Percentiles rank a stretch among this genome's conserved stretches.
Evolutionary conservation across 37 sponge, comb jelly and placozoan genomes (phyloP).

Genomic region (Halisarca cf. caerulea): DNA sequence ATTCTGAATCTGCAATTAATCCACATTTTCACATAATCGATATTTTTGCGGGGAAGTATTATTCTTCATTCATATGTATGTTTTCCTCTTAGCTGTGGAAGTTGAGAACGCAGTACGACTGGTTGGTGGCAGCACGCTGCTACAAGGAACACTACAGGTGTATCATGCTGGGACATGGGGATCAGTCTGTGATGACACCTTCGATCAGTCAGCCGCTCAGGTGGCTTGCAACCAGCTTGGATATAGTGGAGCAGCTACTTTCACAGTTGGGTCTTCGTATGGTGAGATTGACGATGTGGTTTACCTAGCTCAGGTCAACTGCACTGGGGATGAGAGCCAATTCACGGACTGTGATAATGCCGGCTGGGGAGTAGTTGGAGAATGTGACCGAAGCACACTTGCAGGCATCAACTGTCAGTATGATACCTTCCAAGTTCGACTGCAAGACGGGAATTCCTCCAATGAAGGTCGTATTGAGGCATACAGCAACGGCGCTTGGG

Average conservation of each 20-base stretch:
- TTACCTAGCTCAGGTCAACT: neutral
- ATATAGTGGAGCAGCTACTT: neutral
- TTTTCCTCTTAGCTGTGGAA: no score
- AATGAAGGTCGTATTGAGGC: slow-evolving; percentile 43
- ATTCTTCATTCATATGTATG: no score
- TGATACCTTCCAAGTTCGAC: no score
- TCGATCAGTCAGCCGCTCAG: neutral
- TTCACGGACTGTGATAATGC: slow-evolving; percentile 7
- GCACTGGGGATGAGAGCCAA: slow-evolving; percentile 28
- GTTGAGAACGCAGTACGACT: neutral
- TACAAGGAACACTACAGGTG: slow-evolving; percentile 31
- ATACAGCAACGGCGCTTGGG: slow-evolving; percentile 31
- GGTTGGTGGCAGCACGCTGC: neutral
- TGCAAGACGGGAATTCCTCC: no score
- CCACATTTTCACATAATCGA: no score
- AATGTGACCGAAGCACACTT: neutral
- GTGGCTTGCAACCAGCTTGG: slow-evolving; percentile 25
- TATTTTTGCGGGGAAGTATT: no score
- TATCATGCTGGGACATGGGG: slow-evolving; percentile 32
- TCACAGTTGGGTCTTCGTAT: no score
- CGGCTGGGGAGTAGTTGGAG: neutral
- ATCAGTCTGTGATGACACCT: slow-evolving; percentile 30
- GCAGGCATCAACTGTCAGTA: slow-evolving; percentile 8
- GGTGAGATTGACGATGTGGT: no score
- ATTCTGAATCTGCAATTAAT: no score